Evolutionary conservation across 2,888 invertebrate genomes (phyloP).

Genomic region (Escarpia spicata): DNA sequence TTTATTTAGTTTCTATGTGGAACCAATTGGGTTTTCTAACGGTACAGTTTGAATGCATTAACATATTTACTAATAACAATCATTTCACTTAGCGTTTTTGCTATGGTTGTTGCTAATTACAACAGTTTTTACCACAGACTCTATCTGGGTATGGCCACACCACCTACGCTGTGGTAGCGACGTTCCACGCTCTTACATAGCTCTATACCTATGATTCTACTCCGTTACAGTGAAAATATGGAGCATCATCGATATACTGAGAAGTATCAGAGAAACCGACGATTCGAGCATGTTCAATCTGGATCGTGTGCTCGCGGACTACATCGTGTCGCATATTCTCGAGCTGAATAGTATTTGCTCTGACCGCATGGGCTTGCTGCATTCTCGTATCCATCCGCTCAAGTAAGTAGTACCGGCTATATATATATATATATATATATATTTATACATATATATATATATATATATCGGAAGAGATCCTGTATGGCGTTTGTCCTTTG

Average conservation of each 20-base stretch:
- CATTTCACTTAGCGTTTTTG: background rate
- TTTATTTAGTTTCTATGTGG: too few species aligned
- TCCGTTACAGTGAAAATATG: conserved; percentile 50
- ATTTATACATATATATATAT: too few species aligned
- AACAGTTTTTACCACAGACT: background rate
- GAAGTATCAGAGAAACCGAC: conserved; percentile 40
- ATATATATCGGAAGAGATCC: background rate
- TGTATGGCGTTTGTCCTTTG: background rate
- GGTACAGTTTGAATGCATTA: background rate
- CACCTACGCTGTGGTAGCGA: background rate
- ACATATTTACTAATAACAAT: background rate
- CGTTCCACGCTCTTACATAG: background rate
- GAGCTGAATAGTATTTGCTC: conserved; percentile 55
- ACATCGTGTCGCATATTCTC: conserved; percentile 49
- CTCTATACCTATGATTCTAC: background rate
- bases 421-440: too few species aligned
- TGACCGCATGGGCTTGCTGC: conserved; percentile 51
- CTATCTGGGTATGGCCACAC: background rate
- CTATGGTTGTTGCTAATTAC: background rate
- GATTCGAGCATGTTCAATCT: conserved; percentile 39
- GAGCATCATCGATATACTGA: conserved; percentile 49
- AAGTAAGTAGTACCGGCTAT: conserved; percentile 46
- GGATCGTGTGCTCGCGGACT: conserved; percentile 47
- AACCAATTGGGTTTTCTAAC: background rate
- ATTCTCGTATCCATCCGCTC: conserved; percentile 53